These are phyloP conservation scores for Nephrocerus scutellatus DNA, from an alignment of 2,888 invertebrate species.

Conservation along the genomic window DNA sequence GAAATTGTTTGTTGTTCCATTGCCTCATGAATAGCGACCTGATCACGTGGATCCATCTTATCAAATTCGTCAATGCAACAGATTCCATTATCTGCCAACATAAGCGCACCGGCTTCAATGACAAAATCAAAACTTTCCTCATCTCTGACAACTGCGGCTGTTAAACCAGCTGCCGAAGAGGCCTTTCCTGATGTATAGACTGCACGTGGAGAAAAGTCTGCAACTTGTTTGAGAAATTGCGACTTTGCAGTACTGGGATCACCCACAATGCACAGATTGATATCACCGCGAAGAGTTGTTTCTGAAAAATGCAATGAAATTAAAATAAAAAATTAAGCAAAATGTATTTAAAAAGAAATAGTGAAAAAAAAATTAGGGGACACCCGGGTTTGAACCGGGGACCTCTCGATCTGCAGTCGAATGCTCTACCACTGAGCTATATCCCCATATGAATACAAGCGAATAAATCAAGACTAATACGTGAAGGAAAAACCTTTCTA, in stretches of 20 bases:
- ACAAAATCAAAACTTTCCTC: conserved; percentile 98
- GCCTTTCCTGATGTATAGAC: conserved; percentile 99
- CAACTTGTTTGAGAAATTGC: conserved; percentile 88
- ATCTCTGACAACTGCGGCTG: conserved; percentile 94
- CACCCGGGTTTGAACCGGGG: conserved; percentile 43
- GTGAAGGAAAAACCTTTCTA: background rate
- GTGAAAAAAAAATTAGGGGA: conserved; percentile 25
- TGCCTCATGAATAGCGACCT: conserved; percentile 99
- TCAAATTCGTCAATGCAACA: conserved; percentile 99
- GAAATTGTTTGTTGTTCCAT: conserved; percentile 99
- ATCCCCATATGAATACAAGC: no score
- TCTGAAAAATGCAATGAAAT: conserved; percentile 43
- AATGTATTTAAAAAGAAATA: conserved; percentile 8
- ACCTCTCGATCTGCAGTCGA: conserved; percentile 44
- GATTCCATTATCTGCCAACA: conserved; percentile 98
- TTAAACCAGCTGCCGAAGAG: conserved; percentile 94
- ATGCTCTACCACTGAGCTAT: conserved; percentile 43
- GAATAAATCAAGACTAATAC: no score
- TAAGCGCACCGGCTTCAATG: conserved; percentile 98
- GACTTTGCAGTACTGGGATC: conserved; percentile 99
- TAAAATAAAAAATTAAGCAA: conserved; percentile 3
- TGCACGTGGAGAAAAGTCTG: conserved; percentile 91
- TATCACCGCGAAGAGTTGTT: conserved; percentile 89
- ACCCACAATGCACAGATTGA: conserved; percentile 96
- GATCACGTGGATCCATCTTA: conserved; percentile 97